phyloP scores from a whole-genome alignment of 2,113 vertebrate genomes.

The Puma concolor region DNA sequence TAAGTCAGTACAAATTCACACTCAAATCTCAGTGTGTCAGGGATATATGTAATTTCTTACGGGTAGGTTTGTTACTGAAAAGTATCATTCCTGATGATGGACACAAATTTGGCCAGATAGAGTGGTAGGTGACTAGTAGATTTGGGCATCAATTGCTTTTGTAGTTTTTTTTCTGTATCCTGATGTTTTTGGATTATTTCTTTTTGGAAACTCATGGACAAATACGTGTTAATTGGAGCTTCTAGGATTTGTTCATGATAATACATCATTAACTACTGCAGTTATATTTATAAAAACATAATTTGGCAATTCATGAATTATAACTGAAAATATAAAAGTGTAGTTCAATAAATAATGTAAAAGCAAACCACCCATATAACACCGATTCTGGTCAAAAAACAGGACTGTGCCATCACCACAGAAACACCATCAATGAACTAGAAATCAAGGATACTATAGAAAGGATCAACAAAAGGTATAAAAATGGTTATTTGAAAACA shows the following conservation, averaged over 20 bases:
- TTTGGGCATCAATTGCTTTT: slow-evolving; percentile 3
- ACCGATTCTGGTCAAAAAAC: background rate
- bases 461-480: background rate
- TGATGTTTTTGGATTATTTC: background rate
- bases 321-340: background rate
- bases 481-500: background rate
- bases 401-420: background rate
- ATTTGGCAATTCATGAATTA: background rate
- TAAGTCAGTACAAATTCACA: background rate
- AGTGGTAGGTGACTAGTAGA: background rate
- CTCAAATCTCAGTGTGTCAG: background rate
- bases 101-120: background rate
- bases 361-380: background rate
- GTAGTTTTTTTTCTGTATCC: background rate
- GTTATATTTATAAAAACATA: slow-evolving; percentile 31
- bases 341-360: background rate
- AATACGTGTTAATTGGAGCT: background rate
- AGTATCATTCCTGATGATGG: background rate
- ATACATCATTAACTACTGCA: background rate
- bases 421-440: background rate
- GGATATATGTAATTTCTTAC: background rate
- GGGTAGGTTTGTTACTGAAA: background rate
- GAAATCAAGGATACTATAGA: background rate
- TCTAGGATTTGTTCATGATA: background rate
- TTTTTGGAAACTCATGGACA: slow-evolving; percentile 37